These are phyloP conservation scores for Monochamus saltuarius DNA, from an alignment of 1,140 invertebrate species.

Conservation along the genomic window DNA sequence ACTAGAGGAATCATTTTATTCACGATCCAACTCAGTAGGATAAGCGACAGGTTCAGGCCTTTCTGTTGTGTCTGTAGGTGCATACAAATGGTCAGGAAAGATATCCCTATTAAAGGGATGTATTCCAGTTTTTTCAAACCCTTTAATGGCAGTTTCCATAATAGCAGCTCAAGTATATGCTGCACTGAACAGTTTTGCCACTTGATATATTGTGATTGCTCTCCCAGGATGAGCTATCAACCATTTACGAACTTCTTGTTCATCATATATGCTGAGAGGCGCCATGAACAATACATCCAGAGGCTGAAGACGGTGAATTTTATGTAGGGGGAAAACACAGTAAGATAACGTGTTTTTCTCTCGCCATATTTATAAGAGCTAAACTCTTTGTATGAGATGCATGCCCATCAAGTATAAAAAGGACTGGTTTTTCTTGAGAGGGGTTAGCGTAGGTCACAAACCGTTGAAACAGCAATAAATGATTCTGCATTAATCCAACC, in stretches of 20 bases:
- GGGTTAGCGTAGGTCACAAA: no score
- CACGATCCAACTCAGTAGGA: no score
- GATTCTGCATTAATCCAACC: no score
- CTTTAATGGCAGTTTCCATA: neutral
- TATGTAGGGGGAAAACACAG: no score
- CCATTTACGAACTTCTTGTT: slow-evolving; percentile 7
- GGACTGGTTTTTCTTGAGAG: no score
- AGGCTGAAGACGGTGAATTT: neutral
- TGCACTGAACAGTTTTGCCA: slow-evolving; percentile 3
- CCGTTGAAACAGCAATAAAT: no score
- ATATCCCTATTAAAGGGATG: neutral
- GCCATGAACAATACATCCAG: slow-evolving; percentile 3
- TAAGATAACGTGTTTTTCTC: no score
- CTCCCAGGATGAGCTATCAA: neutral
- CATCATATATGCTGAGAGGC: neutral
- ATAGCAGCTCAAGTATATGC: slow-evolving; percentile 1
- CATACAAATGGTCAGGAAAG: slow-evolving; percentile 5
- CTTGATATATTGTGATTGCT: neutral
- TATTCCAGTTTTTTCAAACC: slow-evolving; percentile 5
- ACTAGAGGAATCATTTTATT: no score
- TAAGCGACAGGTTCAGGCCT: no score
- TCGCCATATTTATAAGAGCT: no score
- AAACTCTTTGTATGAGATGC: no score
- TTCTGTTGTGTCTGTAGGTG: neutral
- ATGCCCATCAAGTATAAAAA: no score